Evolutionary conservation across 2,113 vertebrate genomes (phyloP).

Genomic region (Corvus hawaiiensis): DNA sequence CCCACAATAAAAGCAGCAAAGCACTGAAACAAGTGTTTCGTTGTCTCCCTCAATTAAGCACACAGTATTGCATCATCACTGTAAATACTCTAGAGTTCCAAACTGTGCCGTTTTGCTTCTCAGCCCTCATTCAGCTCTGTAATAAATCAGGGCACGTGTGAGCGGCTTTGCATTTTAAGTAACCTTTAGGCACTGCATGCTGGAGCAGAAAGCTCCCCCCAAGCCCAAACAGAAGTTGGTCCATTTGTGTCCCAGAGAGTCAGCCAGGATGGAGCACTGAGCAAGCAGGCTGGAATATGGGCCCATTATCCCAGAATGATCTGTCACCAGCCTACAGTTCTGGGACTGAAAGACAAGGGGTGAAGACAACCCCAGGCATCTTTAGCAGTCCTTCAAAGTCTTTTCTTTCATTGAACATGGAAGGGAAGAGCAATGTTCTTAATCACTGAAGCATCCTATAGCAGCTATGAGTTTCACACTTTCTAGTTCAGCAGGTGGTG

Average conservation of each 20-base stretch:
- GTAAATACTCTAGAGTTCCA: background rate
- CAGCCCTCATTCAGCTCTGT: background rate
- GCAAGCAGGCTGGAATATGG: background rate
- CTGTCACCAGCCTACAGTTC: background rate
- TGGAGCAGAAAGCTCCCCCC: background rate
- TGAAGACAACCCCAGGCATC: background rate
- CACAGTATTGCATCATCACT: background rate
- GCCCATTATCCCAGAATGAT: background rate
- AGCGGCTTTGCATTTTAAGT: background rate
- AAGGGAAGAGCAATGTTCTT: background rate
- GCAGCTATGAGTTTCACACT: background rate
- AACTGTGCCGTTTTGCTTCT: background rate
- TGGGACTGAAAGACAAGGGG: background rate
- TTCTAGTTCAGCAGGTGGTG: background rate
- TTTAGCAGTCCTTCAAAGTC: background rate
- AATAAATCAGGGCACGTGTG: background rate
- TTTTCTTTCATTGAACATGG: background rate
- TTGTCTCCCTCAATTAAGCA: conserved; percentile 19
- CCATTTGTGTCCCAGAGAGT: background rate
- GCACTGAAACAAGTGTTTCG: background rate
- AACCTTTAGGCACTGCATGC: background rate
- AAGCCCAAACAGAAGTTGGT: background rate
- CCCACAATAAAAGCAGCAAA: background rate
- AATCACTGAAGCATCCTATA: background rate
- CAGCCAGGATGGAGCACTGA: fast-evolving